Evolutionary conservation across 2,888 invertebrate genomes (phyloP).

Genomic region (Drosophila mercatorum): DNA sequence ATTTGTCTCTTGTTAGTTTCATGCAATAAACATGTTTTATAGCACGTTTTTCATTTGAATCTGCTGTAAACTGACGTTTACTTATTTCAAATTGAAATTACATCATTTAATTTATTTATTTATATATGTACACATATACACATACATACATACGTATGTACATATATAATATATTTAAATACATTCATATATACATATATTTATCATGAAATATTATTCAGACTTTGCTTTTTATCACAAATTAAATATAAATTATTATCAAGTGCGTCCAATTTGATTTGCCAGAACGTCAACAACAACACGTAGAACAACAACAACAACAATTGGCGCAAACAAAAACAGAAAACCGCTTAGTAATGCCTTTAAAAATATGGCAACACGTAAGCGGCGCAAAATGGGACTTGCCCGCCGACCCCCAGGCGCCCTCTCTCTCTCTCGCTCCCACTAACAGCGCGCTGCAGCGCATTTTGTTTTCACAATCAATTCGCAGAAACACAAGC

Average conservation of each 20-base stretch:
- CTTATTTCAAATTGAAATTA: constrained; percentile 5
- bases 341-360: constrained; percentile 78
- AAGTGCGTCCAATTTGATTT: constrained; percentile 63
- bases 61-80: not conserved
- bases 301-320: constrained; percentile 24
- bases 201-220: constrained; percentile 33
- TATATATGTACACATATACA: not conserved
- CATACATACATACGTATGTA: not conserved
- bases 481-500: constrained; percentile 52
- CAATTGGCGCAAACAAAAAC: constrained; percentile 44
- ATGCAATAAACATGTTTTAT: not conserved
- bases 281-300: constrained; percentile 48
- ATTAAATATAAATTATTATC: constrained; percentile 72
- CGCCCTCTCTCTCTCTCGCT: not conserved
- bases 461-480: constrained; percentile 71
- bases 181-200: constrained; percentile 3
- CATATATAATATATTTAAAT: not conserved
- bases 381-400: constrained; percentile 62
- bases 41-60: constrained; percentile 12
- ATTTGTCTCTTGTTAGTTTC: not conserved
- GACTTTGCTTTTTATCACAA: constrained; percentile 63
- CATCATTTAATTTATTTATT: constrained; percentile 19
- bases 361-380: constrained; percentile 81
- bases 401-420: not conserved
- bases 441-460: constrained; percentile 28